Evolutionary conservation across 2,113 vertebrate genomes (phyloP).

Genomic region (Mugil cephalus): DNA sequence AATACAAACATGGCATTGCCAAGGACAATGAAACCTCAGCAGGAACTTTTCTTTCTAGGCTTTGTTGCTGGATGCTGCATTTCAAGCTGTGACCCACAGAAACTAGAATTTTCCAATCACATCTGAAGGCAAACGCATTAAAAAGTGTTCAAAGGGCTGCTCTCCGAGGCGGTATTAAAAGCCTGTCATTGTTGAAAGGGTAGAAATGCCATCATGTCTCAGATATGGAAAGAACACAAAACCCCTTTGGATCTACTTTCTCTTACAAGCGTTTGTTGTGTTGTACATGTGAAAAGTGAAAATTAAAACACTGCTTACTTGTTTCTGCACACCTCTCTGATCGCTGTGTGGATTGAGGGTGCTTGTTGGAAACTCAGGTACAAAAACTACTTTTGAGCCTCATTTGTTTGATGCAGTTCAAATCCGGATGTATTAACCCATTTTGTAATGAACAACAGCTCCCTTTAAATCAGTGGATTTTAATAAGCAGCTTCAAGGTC

Average conservation of each 20-base stretch:
- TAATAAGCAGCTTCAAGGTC: neutral
- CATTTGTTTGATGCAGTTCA: neutral
- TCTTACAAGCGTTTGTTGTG: neutral
- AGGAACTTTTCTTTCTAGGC: neutral
- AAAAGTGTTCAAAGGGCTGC: neutral
- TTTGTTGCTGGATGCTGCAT: neutral
- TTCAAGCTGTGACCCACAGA: neutral
- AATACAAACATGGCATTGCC: neutral
- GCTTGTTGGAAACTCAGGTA: neutral
- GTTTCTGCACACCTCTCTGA: neutral
- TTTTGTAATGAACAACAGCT: neutral
- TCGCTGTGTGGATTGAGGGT: neutral
- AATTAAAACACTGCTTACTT: neutral
- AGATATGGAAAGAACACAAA: neutral
- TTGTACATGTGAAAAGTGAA: neutral
- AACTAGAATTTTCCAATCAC: neutral
- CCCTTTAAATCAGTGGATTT: too few species aligned
- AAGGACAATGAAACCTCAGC: neutral
- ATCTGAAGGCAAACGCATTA: neutral
- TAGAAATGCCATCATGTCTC: neutral
- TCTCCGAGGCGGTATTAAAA: neutral
- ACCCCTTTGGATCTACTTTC: neutral
- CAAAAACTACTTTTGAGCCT: neutral
- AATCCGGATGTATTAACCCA: neutral
- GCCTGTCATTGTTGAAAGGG: neutral